These are phyloP conservation scores for Luffia ferchaultella DNA, from an alignment of 2,888 invertebrate species.

Conservation along the genomic window DNA sequence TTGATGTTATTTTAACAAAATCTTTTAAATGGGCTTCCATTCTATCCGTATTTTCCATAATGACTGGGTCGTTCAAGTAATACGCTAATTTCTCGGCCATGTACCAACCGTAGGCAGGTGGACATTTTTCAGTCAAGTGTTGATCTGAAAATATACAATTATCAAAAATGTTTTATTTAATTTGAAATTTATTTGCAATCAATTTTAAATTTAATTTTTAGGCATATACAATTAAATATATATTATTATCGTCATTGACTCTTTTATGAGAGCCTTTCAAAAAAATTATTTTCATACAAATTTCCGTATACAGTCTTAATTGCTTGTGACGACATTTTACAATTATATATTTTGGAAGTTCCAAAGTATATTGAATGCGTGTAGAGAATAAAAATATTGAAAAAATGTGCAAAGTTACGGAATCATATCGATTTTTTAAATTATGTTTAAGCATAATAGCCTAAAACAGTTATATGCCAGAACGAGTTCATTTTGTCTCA, in stretches of 20 bases:
- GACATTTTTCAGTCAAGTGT: conserved; percentile 28
- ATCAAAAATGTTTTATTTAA: not conserved
- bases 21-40: conserved; percentile 28
- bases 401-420: no score
- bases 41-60: conserved; percentile 26
- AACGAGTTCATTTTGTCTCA: no score
- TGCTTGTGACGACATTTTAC: no score
- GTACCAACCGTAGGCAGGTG: conserved; percentile 26
- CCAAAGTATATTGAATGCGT: no score
- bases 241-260: not conserved
- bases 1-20: conserved; percentile 22
- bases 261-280: not conserved
- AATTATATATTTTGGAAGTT: no score
- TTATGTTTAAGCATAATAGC: no score
- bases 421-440: no score
- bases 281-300: no score
- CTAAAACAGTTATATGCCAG: no score
- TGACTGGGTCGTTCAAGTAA: conserved; percentile 28
- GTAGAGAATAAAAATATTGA: no score
- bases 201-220: not conserved
- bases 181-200: not conserved
- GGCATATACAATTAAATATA: not conserved
- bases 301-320: no score
- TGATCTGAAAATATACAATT: conserved; percentile 19
- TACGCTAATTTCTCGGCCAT: conserved; percentile 29